Evolutionary conservation across 2,797 vertebrate genomes (phyloP).

Genomic region (Rhinella marina): DNA sequence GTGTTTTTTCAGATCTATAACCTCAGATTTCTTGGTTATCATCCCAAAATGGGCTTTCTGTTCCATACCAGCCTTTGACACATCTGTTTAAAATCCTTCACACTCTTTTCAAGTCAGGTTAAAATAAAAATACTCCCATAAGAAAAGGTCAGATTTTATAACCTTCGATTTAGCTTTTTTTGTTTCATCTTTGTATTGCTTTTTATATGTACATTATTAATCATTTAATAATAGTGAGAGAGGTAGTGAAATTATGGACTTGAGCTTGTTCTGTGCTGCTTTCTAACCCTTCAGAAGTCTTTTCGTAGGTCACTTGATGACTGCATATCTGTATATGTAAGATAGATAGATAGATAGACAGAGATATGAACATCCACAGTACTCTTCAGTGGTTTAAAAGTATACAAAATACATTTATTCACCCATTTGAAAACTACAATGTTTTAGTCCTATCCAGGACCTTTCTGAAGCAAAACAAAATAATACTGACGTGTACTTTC

Average conservation of each 20-base stretch:
- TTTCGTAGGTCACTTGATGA: neutral
- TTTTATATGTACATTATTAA: constrained; percentile 44
- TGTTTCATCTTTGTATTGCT: constrained; percentile 46
- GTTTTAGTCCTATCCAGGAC: no score
- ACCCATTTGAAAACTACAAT: no score
- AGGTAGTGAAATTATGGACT: neutral
- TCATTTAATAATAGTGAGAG: neutral
- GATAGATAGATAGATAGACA: no score
- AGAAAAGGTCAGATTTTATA: constrained; percentile 54
- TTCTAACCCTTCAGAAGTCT: neutral
- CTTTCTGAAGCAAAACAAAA: no score
- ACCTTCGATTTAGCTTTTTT: constrained; percentile 49
- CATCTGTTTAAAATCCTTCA: constrained; percentile 58
- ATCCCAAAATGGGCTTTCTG: constrained; percentile 36
- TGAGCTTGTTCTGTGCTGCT: neutral
- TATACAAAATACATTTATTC: no score
- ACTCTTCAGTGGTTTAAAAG: no score
- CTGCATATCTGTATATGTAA: neutral
- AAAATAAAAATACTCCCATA: constrained; percentile 54
- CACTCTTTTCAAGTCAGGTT: constrained; percentile 50
- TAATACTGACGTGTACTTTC: no score
- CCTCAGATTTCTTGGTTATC: neutral
- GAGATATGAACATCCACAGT: no score
- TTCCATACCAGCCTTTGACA: constrained; percentile 44
- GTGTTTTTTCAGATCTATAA: neutral